Evolutionary conservation across 2,888 invertebrate genomes (phyloP), one percentile per base, ranked within the genome.

Genomic region (Phaonia tiefii): DNA sequence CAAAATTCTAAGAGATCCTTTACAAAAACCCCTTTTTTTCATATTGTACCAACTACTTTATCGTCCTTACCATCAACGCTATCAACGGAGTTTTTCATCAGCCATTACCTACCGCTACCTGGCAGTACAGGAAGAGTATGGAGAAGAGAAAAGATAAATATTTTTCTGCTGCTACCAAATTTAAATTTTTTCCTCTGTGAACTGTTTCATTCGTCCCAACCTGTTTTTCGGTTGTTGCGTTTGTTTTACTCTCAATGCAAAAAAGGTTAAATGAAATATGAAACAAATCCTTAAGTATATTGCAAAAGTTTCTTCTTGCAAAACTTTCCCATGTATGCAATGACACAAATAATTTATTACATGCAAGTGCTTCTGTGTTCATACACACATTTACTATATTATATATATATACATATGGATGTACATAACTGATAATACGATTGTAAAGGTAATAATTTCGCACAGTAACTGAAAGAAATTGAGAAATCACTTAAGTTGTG

Each of bases 301-400:
- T 58, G 70, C 26, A 42, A 56, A 70, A 58, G 58, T 74, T 73
- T 56, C n/a, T 65, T 15, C n/a, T 13, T 17, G 17, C 20, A 54
- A 10, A 49, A 54, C 54, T 13, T 4, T n/a, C n/a, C 20, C 20
- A 49, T 49, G n/a, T n/a, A 17, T n/a, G 1, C 44, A 44, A 31
- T 70, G 54, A 70, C 49, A 73, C 80, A 73, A 49, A 76, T 58
- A 76, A 73, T 73, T 73, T 80, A 73, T 73, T 17, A 37, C 42
- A 7, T 42, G 20, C 54, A 39, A 31, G 31, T 31, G 8, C 31
- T 31, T 8, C 3, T 31, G 31, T 31, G 8, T 31, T 31, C 31
- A 31, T 31, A 31, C 31, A 8, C 8, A 5, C 31, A 8, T 31
- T 31, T 5, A 3, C 3, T 31, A 5, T 8, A 31, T 31, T 5